Percentiles rank a stretch among this genome's conserved stretches.
Evolutionary conservation across 1,140 invertebrate genomes (phyloP).

Genomic region (Tetraneura akinire): DNA sequence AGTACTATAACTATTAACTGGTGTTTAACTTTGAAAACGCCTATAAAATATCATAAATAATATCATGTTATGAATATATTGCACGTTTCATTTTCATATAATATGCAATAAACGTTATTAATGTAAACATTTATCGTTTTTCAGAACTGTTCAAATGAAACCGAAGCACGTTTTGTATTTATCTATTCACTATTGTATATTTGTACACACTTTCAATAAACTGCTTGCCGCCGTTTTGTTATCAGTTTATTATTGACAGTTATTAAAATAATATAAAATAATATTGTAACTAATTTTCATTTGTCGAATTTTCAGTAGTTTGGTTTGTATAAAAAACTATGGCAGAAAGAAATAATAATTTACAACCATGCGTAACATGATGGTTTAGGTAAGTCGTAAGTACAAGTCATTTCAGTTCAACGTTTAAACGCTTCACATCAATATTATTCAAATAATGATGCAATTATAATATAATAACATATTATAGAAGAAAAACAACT

Average conservation of each 20-base stretch:
- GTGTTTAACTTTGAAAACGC: too few relatives aligned
- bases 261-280: neutral
- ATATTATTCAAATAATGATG: too few relatives aligned
- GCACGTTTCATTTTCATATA: neutral
- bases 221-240: neutral
- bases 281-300: neutral
- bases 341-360: neutral
- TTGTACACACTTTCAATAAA: neutral
- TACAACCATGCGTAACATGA: neutral
- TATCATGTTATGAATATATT: neutral
- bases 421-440: neutral
- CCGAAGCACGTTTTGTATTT: neutral
- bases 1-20: too few relatives aligned
- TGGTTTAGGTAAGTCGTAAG: neutral
- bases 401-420: neutral
- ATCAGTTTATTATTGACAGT: slow-evolving; percentile 3
- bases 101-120: neutral
- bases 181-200: too few relatives aligned
- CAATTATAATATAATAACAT: too few relatives aligned
- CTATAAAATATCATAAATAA: too few relatives aligned
- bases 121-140: neutral
- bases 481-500: too few relatives aligned
- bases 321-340: neutral
- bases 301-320: neutral
- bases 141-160: neutral